These are phyloP conservation scores for Odobenus rosmarus DNA, from an alignment of 2,113 vertebrate genomes.

Conservation along the genomic window DNA sequence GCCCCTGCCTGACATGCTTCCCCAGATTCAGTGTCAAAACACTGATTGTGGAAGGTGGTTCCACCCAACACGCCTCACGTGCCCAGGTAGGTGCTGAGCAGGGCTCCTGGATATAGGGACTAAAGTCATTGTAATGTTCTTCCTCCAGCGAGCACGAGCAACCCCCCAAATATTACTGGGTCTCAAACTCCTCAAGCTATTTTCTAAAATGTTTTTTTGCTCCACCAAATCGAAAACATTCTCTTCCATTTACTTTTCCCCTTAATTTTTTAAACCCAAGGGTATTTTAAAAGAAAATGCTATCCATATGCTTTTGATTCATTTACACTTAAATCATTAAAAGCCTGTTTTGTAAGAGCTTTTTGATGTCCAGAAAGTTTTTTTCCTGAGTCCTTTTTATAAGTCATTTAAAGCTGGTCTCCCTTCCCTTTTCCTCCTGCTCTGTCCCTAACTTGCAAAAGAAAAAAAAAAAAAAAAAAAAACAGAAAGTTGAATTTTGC, in stretches of 20 bases:
- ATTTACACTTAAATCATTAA: slow-evolving; percentile 82
- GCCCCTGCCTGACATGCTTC: background rate
- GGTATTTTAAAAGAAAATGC: slow-evolving; percentile 75
- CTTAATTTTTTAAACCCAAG: slow-evolving; percentile 73
- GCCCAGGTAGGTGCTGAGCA: background rate
- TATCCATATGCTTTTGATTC: slow-evolving; percentile 77
- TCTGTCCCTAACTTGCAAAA: slow-evolving; percentile 27
- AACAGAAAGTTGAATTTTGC: slow-evolving; percentile 33
- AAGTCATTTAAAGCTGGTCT: slow-evolving; percentile 73
- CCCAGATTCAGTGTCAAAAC: background rate
- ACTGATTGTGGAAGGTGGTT: background rate
- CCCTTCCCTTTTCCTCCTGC: slow-evolving; percentile 52
- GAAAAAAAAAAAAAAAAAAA: background rate
- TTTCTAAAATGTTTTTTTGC: slow-evolving; percentile 51
- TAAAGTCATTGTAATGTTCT: background rate
- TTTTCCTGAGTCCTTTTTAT: slow-evolving; percentile 67
- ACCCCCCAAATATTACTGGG: background rate
- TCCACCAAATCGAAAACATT: slow-evolving; percentile 73
- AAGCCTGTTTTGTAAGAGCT: slow-evolving; percentile 77
- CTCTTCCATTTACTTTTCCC: slow-evolving; percentile 63
- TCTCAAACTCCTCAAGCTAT: slow-evolving; percentile 33
- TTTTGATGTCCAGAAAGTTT: slow-evolving; percentile 77
- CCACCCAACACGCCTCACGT: background rate
- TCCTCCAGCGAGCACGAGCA: background rate
- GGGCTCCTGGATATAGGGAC: background rate